These are phyloP conservation scores for Lepidocyrtinus sp. DNA, from an alignment of 2,888 invertebrate species.

Conservation along the genomic window DNA sequence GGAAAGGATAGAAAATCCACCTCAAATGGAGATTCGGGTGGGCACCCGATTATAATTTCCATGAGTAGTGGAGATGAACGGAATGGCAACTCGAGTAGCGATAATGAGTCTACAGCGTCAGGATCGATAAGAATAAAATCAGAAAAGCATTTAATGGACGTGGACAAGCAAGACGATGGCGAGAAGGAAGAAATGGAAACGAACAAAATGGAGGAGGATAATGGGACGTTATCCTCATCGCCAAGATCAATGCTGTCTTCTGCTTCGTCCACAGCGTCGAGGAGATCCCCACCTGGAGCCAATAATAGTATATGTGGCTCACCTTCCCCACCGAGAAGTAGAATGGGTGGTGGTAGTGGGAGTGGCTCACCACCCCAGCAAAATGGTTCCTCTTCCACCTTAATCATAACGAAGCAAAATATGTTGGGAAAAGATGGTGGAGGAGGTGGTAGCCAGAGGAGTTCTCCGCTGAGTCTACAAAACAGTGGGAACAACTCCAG, in stretches of 20 bases:
- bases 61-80: slow-evolving; percentile 30
- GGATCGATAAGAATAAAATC: slow-evolving; percentile 62
- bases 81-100: slow-evolving; percentile 51
- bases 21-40: slow-evolving; percentile 30
- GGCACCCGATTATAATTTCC: slow-evolving; percentile 25
- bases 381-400: slow-evolving; percentile 57
- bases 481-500: slow-evolving; percentile 47
- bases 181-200: slow-evolving; percentile 58
- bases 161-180: slow-evolving; percentile 50
- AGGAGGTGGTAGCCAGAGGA: slow-evolving; percentile 52
- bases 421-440: slow-evolving; percentile 47
- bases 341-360: slow-evolving; percentile 22
- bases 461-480: slow-evolving; percentile 55
- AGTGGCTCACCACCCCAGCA: slow-evolving; percentile 46
- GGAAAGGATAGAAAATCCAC: slow-evolving; percentile 40
- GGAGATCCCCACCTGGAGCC: slow-evolving; percentile 47
- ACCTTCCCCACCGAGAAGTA: slow-evolving; percentile 52
- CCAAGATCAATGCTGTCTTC: slow-evolving; percentile 62
- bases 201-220: slow-evolving; percentile 60
- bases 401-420: slow-evolving; percentile 65
- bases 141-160: slow-evolving; percentile 53
- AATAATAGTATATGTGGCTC: slow-evolving; percentile 40
- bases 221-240: slow-evolving; percentile 51
- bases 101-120: slow-evolving; percentile 54
- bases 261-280: slow-evolving; percentile 57